A percentile compares a stretch with the other conserved stretches of the same genome.
phyloP scores from a whole-genome alignment of 1,140 invertebrate species.

The Neomicropteryx cornuta region DNA sequence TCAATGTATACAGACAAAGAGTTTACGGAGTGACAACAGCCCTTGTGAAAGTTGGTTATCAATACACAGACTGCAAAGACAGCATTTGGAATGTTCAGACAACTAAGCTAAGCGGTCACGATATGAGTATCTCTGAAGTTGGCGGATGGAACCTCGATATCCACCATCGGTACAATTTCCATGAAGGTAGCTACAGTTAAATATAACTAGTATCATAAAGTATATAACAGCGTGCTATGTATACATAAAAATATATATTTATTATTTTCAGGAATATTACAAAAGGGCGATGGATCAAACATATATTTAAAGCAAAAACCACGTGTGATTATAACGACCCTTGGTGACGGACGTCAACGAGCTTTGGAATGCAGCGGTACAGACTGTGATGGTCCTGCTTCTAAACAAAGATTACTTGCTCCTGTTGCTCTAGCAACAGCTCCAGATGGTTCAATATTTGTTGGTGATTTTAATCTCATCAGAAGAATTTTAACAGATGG shows the following conservation, averaged over 20 bases:
- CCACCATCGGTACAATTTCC: conserved; percentile 95
- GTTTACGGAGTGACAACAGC: conserved; percentile 87
- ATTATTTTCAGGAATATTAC: conserved; percentile 64
- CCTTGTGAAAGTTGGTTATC: conserved; percentile 90
- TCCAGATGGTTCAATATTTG: conserved; percentile 87
- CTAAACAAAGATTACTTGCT: conserved; percentile 73
- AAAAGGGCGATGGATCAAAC: conserved; percentile 95
- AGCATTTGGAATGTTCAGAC: conserved; percentile 94
- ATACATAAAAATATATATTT: not conserved
- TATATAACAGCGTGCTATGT: not conserved
- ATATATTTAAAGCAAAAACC: conserved; percentile 93
- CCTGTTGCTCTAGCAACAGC: conserved; percentile 85
- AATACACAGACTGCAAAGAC: conserved; percentile 86
- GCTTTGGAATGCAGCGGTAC: conserved; percentile 59
- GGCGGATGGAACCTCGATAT: conserved; percentile 96
- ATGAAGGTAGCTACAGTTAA: conserved; percentile 59
- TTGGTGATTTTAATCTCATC: conserved; percentile 94
- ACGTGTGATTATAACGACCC: conserved; percentile 77
- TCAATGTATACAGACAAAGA: conserved; percentile 92
- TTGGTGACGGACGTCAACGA: conserved; percentile 86
- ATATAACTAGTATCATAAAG: conserved; percentile 3
- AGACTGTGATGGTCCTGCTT: conserved; percentile 74
- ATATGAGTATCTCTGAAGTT: conserved; percentile 92
- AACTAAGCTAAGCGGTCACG: conserved; percentile 87
- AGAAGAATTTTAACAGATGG: conserved; percentile 82